These are phyloP conservation scores for Lucilia sericata DNA, from an alignment of 1,140 invertebrate genomes.

Conservation along the genomic window DNA sequence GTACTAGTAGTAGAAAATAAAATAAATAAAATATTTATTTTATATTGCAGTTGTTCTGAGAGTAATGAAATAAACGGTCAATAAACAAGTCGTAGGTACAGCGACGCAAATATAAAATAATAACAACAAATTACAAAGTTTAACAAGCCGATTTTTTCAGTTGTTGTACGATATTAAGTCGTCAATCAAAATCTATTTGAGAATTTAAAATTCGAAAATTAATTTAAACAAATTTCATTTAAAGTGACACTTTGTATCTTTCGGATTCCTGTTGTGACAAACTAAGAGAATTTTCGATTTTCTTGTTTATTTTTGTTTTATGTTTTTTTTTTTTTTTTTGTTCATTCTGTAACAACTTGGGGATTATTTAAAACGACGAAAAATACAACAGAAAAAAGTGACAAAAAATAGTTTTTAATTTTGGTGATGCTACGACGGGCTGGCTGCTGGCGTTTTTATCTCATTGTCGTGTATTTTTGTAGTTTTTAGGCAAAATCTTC, in stretches of 20 bases:
- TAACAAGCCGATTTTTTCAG: neutral
- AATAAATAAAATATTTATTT: slow-evolving; percentile 1
- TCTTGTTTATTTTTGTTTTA: neutral
- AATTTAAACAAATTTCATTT: neutral
- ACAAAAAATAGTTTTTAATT: slow-evolving; percentile 37
- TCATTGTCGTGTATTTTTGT: slow-evolving; percentile 38
- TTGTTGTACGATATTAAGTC: neutral
- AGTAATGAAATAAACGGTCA: slow-evolving; percentile 19
- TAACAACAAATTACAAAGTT: neutral
- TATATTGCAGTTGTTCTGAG: neutral
- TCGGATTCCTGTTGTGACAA: neutral
- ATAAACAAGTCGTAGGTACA: neutral
- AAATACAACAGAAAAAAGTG: neutral
- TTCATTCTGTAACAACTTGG: neutral
- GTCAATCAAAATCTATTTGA: neutral
- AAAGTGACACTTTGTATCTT: neutral
- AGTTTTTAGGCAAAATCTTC: slow-evolving; percentile 29
- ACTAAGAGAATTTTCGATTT: neutral
- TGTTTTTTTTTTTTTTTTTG: neutral
- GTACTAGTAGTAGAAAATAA: neutral
- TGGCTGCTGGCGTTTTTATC: slow-evolving; percentile 3
- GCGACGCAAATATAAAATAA: neutral
- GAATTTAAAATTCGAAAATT: neutral
- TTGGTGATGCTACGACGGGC: neutral
- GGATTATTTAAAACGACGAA: slow-evolving; percentile 1